phyloP scores from a whole-genome alignment of 2,797 vertebrate genomes.

The Euthynnus affinis region DNA sequence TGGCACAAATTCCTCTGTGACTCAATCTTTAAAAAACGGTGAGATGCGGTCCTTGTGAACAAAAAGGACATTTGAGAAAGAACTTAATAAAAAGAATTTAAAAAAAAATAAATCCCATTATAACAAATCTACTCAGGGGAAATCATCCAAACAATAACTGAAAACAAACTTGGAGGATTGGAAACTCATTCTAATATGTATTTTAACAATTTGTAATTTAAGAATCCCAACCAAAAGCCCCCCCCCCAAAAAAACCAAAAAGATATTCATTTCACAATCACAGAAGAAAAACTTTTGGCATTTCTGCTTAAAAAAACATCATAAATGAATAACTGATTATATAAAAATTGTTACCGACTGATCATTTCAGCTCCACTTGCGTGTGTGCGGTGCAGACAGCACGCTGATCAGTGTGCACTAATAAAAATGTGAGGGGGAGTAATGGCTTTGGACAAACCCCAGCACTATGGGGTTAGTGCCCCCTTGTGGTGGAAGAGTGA shows the following conservation, averaged over 20 bases:
- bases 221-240: fast-evolving
- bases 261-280: not conserved
- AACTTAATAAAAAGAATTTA: not conserved
- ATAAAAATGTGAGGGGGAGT: not conserved
- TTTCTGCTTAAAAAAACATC: not conserved
- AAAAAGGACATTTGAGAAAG: not conserved
- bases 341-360: not conserved
- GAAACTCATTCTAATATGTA: too few species aligned
- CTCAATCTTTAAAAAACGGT: too few species aligned
- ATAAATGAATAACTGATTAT: not conserved
- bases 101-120: not conserved
- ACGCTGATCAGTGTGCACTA: not conserved
- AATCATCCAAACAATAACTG: not conserved
- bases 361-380: too few species aligned
- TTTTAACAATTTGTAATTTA: too few species aligned
- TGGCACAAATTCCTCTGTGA: too few species aligned
- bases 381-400: too few species aligned
- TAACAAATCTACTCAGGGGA: not conserved
- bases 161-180: not conserved
- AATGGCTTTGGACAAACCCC: not conserved
- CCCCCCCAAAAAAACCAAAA: not conserved
- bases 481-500: conserved; percentile 65
- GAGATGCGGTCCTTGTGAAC: too few species aligned
- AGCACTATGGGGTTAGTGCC: conserved; percentile 55
- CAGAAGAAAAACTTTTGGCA: not conserved